These are phyloP conservation scores for Magallana angulata DNA, from an alignment of 1,140 invertebrate species.

Conservation along the genomic window DNA sequence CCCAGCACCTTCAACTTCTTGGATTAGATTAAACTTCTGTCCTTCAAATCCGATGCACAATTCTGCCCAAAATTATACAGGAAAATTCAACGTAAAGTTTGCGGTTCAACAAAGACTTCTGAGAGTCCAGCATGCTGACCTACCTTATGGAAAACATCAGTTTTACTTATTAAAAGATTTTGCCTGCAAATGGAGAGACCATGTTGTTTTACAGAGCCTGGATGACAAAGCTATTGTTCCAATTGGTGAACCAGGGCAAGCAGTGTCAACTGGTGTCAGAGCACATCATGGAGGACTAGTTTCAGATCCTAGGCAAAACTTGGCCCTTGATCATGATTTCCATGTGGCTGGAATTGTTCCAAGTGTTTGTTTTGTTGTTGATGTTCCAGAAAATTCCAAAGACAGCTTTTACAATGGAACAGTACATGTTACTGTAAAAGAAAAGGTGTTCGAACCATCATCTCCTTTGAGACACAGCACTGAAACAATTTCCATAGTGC, in stretches of 20 bases:
- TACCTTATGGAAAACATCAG: not conserved
- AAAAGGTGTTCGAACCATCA: slow-evolving; percentile 48
- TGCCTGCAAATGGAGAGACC: slow-evolving; percentile 29
- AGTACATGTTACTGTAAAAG: slow-evolving; percentile 19
- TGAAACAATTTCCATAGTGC: not conserved
- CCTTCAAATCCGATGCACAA: slow-evolving; percentile 44
- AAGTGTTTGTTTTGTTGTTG: slow-evolving; percentile 17
- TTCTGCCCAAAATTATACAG: slow-evolving; percentile 38
- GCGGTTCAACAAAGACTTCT: slow-evolving; percentile 31
- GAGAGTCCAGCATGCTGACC: slow-evolving; percentile 27
- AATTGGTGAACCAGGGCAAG: too few relatives aligned
- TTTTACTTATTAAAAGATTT: slow-evolving; percentile 30
- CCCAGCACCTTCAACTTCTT: not conserved
- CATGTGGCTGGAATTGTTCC: slow-evolving; percentile 37
- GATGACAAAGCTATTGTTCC: too few relatives aligned
- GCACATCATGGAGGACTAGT: slow-evolving; percentile 34
- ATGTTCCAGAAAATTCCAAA: not conserved
- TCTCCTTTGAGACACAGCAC: slow-evolving; percentile 45
- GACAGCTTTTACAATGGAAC: slow-evolving; percentile 38
- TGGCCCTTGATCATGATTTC: slow-evolving; percentile 45
- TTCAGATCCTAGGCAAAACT: not conserved
- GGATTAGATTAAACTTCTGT: slow-evolving; percentile 50
- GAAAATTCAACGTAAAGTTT: slow-evolving; percentile 39
- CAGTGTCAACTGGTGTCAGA: not conserved
- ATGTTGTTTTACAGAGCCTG: not conserved